Percentiles rank a stretch among this genome's conserved stretches.
These are phyloP conservation scores for Magallana gigas DNA, from an alignment of 1,140 invertebrate species.

Conservation along the genomic window DNA sequence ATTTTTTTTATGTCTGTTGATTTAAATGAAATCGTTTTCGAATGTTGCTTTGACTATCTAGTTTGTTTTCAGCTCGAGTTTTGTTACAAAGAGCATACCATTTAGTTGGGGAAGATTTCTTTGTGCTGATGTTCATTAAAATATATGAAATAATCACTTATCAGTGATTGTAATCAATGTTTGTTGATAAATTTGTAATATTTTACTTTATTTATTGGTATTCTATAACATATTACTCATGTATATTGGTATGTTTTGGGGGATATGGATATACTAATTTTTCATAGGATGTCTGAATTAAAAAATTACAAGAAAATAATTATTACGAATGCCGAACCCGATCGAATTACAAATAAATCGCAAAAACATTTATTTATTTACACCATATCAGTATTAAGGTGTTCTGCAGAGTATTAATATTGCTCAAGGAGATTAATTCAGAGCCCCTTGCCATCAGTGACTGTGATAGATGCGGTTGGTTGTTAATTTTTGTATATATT, in stretches of 20 bases:
- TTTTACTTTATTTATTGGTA: constrained; percentile 7
- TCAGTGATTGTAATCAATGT: neutral
- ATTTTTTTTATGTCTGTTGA: neutral
- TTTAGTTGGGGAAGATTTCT: neutral
- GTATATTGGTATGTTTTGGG: neutral
- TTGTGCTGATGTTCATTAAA: constrained; percentile 6
- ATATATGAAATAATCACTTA: neutral
- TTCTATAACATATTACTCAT: constrained; percentile 19
- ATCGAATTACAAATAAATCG: constrained; percentile 9
- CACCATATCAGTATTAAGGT: constrained; percentile 57
- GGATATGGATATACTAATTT: constrained; percentile 4
- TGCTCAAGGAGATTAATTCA: constrained; percentile 52
- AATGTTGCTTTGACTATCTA: constrained; percentile 23
- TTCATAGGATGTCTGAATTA: neutral
- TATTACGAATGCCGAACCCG: neutral
- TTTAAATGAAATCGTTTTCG: constrained; percentile 3
- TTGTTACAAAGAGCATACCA: neutral
- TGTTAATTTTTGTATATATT: constrained; percentile 60
- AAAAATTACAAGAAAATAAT: neutral
- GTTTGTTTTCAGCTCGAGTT: neutral
- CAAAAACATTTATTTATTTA: constrained; percentile 32
- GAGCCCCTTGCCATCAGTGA: constrained; percentile 58
- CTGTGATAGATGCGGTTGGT: constrained; percentile 59
- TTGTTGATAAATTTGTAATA: neutral
- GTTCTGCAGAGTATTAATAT: constrained; percentile 38